These are phyloP conservation scores for Sarcophaga subvicina DNA, from an alignment of 2,888 invertebrate species.

Conservation along the genomic window DNA sequence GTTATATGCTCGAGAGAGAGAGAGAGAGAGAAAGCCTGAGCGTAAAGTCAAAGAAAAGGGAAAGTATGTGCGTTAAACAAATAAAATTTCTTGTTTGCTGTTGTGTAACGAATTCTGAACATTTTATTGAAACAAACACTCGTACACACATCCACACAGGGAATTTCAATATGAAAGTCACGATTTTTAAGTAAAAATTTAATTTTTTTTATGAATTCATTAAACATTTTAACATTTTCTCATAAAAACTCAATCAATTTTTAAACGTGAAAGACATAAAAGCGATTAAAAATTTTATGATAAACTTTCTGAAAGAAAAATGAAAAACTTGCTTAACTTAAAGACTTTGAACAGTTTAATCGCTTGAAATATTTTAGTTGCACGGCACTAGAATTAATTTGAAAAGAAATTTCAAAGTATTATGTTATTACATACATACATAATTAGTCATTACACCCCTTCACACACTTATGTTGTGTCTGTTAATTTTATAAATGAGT, in stretches of 20 bases:
- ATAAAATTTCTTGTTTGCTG: conserved; percentile 10
- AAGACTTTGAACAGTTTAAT: too few species aligned
- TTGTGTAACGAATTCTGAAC: conserved; percentile 9
- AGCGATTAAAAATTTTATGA: too few species aligned
- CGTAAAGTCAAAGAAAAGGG: not conserved
- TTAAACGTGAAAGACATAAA: too few species aligned
- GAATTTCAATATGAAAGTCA: not conserved
- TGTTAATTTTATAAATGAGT: too few species aligned
- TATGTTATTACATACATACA: too few species aligned
- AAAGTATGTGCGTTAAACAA: not conserved
- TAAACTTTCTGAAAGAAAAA: too few species aligned
- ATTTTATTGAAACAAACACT: not conserved
- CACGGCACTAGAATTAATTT: too few species aligned
- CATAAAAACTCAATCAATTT: not conserved
- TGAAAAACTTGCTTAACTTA: too few species aligned
- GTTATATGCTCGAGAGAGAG: not conserved
- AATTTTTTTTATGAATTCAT: not conserved
- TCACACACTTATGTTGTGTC: too few species aligned
- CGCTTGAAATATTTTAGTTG: too few species aligned
- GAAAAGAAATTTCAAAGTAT: too few species aligned
- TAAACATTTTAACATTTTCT: not conserved
- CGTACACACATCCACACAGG: not conserved
- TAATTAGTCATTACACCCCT: too few species aligned
- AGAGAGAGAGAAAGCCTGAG: not conserved
- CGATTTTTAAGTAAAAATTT: not conserved